Evolutionary conservation across 2,888 invertebrate species (phyloP), one percentile per base, ranked within the genome.

Genomic region (Apeira syringaria): DNA sequence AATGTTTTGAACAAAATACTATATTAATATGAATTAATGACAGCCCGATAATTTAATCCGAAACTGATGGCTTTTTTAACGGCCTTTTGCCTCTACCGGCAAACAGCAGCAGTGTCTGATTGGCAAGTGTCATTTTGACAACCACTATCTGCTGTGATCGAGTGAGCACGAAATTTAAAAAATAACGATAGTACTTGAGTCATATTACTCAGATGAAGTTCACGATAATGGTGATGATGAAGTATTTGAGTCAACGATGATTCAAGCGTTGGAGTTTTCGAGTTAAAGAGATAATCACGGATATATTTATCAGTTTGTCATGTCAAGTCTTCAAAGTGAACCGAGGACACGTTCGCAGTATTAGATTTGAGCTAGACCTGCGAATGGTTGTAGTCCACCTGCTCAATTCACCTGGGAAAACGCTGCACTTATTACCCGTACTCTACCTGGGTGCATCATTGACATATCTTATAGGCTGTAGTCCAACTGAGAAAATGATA

Each of bases 11-110:
- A n/a, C n/a, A n/a, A n/a, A n/a, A n/a, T n/a, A n/a, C n/a, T n/a
- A n/a, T n/a, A 64, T 50, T 43, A 61, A 64, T 63, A 58, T 63
- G 67, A 67, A 71, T 71, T 67, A 70, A 64, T 60, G 51, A 57
- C 56, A 53, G 52, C 53, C 38, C 47, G 62, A 68, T 64, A 63
- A 56, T 58, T n/a, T 59, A 59, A 20, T 20, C 55, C 53, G 44
- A 56, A 48, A 46, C 57, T 49, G 55, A 61, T 48, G 47, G 55
- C 53, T 59, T 61, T 27, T 31, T 31, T 38, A n/a, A 33, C 8
- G 17, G n/a, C n/a, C n/a, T n/a, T n/a, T n/a, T n/a, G n/a, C n/a
- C n/a, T n/a, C n/a, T n/a, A n/a, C n/a, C n/a, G n/a, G n/a, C n/a
- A n/a, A n/a, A n/a, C n/a, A n/a, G n/a, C n/a, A n/a, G n/a, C n/a